phyloP scores from a whole-genome alignment of 2,797 vertebrate genomes.

The Poecilia velifera region DNA sequence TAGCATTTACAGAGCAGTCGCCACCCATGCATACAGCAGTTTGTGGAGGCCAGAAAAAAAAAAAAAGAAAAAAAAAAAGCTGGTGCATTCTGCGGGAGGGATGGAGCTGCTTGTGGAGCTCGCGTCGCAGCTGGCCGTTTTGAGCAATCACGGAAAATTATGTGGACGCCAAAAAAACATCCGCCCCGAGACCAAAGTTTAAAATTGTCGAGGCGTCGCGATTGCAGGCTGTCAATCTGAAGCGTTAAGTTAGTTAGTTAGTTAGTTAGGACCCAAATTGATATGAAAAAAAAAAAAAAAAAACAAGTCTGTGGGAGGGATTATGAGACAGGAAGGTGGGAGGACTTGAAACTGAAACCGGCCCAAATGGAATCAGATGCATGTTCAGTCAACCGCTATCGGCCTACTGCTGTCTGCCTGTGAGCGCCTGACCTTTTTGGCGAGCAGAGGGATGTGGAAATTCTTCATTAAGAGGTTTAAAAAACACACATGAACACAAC shows the following conservation, averaged over 20 bases:
- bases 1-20: slow-evolving; percentile 63
- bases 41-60: slow-evolving; percentile 33
- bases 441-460: slow-evolving; percentile 73
- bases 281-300: slow-evolving; percentile 59
- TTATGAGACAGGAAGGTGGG: slow-evolving; percentile 78
- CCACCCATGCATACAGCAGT: slow-evolving; percentile 54
- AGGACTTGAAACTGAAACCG: slow-evolving; percentile 79
- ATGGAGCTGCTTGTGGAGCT: slow-evolving; percentile 36
- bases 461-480: slow-evolving; percentile 60
- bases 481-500: slow-evolving; percentile 25
- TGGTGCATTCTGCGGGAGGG: slow-evolving; percentile 31
- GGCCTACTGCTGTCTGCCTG: slow-evolving; percentile 66
- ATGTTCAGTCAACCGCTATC: slow-evolving; percentile 70
- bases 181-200: slow-evolving; percentile 40
- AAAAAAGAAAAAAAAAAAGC: slow-evolving; percentile 28
- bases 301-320: slow-evolving; percentile 69
- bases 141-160: slow-evolving; percentile 43
- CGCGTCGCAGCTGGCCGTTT: slow-evolving; percentile 38
- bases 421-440: slow-evolving; percentile 77
- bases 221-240: slow-evolving; percentile 59
- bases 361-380: slow-evolving; percentile 75
- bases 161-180: slow-evolving; percentile 42
- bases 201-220: slow-evolving; percentile 22
- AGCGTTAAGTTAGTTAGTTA: slow-evolving; percentile 22
- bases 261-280: slow-evolving; percentile 32